Evolutionary conservation across 2,797 vertebrate species (phyloP).

Genomic region (Eremophila alpestris): DNA sequence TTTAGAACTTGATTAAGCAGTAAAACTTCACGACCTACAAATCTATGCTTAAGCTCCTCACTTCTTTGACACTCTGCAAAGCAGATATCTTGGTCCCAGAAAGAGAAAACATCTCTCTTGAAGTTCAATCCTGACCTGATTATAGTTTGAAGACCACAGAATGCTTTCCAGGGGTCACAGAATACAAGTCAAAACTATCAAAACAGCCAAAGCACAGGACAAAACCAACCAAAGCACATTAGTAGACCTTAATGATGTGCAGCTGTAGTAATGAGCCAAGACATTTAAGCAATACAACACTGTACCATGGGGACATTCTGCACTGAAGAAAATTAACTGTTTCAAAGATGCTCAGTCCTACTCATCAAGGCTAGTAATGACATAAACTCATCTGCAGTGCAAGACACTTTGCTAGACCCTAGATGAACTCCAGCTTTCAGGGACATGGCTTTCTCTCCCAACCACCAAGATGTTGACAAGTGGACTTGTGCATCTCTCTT

Average conservation of each 20-base stretch:
- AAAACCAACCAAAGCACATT: neutral
- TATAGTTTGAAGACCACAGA: neutral
- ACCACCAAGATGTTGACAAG: neutral
- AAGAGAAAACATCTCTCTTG: neutral
- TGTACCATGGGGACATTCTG: neutral
- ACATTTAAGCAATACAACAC: neutral
- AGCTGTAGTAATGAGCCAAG: neutral
- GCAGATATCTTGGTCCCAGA: neutral
- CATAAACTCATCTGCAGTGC: neutral
- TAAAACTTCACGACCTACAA: neutral
- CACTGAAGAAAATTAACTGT: neutral
- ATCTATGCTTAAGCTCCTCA: neutral
- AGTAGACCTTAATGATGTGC: neutral
- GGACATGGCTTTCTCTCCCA: neutral
- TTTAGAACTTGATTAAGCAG: neutral
- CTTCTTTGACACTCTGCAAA: neutral
- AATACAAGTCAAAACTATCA: neutral
- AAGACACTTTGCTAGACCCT: neutral
- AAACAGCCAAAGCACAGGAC: neutral
- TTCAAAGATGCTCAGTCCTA: neutral
- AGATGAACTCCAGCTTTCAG: neutral
- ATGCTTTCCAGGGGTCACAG: neutral
- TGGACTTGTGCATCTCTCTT: neutral
- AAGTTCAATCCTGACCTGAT: neutral
- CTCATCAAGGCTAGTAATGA: neutral